phyloP scores from a whole-genome alignment of 1,140 invertebrate genomes.

The Drosophila watanabei region DNA sequence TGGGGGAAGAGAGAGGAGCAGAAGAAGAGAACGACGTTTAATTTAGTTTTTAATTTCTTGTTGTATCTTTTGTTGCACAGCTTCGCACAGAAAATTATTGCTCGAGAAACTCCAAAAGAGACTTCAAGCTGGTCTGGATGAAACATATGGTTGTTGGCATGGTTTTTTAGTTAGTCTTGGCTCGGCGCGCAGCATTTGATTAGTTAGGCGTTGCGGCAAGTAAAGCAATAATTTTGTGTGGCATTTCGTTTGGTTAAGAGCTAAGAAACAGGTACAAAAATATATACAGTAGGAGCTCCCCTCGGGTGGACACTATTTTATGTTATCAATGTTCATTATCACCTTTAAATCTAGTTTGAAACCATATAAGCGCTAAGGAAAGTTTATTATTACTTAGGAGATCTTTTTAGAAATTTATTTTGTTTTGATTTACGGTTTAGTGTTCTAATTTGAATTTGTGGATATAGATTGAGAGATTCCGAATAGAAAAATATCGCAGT shows the following conservation, averaged over 20 bases:
- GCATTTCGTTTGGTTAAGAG: slow-evolving; percentile 38
- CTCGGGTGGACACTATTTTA: slow-evolving; percentile 9
- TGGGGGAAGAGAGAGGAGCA: slow-evolving; percentile 66
- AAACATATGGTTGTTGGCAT: slow-evolving; percentile 16
- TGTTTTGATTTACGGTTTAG: too few relatives aligned
- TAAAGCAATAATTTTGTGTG: slow-evolving; percentile 81
- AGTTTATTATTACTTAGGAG: too few relatives aligned
- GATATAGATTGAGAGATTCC: too few relatives aligned
- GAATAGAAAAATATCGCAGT: too few relatives aligned
- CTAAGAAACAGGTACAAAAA: slow-evolving; percentile 8
- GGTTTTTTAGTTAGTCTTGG: slow-evolving; percentile 7
- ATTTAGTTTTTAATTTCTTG: slow-evolving; percentile 33
- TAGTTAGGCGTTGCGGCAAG: slow-evolving; percentile 45
- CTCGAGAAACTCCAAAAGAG: slow-evolving; percentile 38
- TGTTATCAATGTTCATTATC: background rate
- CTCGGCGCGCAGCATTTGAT: slow-evolving; percentile 34
- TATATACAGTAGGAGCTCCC: slow-evolving; percentile 32
- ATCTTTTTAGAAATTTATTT: too few relatives aligned
- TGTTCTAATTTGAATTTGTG: too few relatives aligned
- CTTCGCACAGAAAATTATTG: slow-evolving; percentile 77
- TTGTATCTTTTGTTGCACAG: background rate
- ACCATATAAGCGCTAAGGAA: too few relatives aligned
- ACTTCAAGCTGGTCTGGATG: slow-evolving; percentile 24
- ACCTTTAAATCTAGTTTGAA: too few relatives aligned
- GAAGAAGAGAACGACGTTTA: slow-evolving; percentile 64